Evolutionary conservation across 2,797 vertebrate genomes (phyloP), one percentile per base, ranked within the genome.

Genomic region (Vipera ursinii): DNA sequence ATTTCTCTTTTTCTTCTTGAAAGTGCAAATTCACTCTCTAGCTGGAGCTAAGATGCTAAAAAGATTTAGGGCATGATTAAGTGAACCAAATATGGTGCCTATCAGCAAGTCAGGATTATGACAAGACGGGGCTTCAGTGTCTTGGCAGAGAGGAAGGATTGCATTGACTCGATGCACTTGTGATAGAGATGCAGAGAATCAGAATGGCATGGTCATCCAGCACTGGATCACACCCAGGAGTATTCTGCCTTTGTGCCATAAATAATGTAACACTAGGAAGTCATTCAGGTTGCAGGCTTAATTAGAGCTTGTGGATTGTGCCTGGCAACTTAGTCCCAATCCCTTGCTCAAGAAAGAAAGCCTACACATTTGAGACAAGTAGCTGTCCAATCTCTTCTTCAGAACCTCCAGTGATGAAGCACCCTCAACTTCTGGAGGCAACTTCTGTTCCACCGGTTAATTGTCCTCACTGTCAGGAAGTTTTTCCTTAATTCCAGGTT

Each of bases 41-140:
- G 86, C 32, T 92, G 93, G 59, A 73, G 93, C 86, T 91, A 95
- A 95, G 95, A 93, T 91, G 91, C 94, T 93, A 91, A 92, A 94
- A 90, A 96, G 65, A 95, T 96, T 96, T 95, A 94, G 90, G 93
- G 95, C 93, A 91, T 63, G 94, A 93, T 95, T 95, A 95, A 91
- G 86, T 63, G 13, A 22, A 94, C 89, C 86, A 61, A 87, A 93
- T 92, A 63, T 48, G 95, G 88, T 60, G 63, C 86, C 51, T 91
- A 82, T 92, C 51, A 91, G 53, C 78, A 93, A 32, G 90, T 6
- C 0, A 59, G 93, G 87, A 93, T 7, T 92, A 87, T 8, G 32
- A 65, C 93, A 86, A 95, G 32, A 73, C 89, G 60, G 32, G 24
- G 26, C 90, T 93, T 94, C 88, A 2, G 0, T 93, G 94, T 94